Base-by-base conservation (phyloP, 2,113 vertebrate species). In the Carassius auratus region DNA sequence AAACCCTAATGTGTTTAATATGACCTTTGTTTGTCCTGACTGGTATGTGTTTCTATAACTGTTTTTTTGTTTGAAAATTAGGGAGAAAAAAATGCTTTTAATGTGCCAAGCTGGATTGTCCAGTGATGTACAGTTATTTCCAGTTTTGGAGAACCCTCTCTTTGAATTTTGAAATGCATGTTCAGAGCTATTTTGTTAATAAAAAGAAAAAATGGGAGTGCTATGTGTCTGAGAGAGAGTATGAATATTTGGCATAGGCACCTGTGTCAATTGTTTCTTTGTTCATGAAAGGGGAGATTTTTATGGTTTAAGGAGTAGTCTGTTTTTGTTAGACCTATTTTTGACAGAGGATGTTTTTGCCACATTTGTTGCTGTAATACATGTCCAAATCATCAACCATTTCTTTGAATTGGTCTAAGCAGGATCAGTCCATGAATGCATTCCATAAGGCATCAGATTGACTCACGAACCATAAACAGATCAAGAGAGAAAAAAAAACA, bases 111-210 rank as follows among this genome's bases (percentile, higher is more conserved):
- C 85, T 91, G 90, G 86, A 92, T 66, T 89, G 81, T 8, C 86
- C 83, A 83, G 76, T 76, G 61, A 87, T 84, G n/a, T 88, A 87
- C 61, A 84, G 33, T 52, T 87, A 77, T 90, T 89, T 84, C 76
- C 79, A 76, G 74, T 88, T 90, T 89, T 87, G 66, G 81, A 86
- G 86, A 86, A 61, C 48, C 21, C 62, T 73, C 69, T 85, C 55
- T 92, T 90, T 91, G 5, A 87, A 90, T 81, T 88, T 57, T 78
- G 83, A 91, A 76, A 92, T 92, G 92, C 93, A 95, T 93, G 93
- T 91, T 85, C 90, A 92, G 90, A 92, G 85, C 84, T 94, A 94
- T 93, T 95, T 95, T 94, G 62, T 73, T 93, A 94, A 61, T 90
- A 93, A 92, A 91, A 91, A 86, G 88, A 91, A 89, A 90, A 92